Evolutionary conservation across 2,113 vertebrate species (phyloP).

Genomic region (Gambusia affinis): DNA sequence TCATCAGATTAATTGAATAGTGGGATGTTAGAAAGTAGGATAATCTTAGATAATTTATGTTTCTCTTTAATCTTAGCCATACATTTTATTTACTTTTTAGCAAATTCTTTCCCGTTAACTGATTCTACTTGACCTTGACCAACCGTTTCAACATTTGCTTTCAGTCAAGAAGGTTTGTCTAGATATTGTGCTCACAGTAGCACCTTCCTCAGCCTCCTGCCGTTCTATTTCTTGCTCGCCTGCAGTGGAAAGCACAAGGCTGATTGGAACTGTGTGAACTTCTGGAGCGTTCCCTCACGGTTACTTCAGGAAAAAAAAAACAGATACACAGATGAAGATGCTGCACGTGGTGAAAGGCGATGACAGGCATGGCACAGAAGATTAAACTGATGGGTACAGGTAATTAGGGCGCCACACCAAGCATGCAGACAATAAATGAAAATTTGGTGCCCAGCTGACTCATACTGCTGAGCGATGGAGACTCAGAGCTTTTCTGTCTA

Average conservation of each 20-base stretch:
- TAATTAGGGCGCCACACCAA: background rate
- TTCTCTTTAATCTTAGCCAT: background rate
- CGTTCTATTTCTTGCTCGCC: slow-evolving; percentile 55
- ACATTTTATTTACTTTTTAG: background rate
- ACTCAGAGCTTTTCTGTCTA: background rate
- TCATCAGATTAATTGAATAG: too few species aligned
- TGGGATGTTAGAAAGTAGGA: background rate
- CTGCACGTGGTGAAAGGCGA: background rate
- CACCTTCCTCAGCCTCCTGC: slow-evolving; percentile 64
- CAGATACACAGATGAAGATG: background rate
- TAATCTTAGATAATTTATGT: background rate
- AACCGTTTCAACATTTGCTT: background rate
- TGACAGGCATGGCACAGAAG: background rate
- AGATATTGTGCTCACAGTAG: background rate
- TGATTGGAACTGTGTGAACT: slow-evolving; percentile 13
- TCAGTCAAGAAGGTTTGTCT: background rate
- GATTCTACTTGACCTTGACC: background rate
- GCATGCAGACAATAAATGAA: background rate
- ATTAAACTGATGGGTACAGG: background rate
- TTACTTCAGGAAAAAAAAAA: background rate
- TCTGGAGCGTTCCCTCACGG: background rate
- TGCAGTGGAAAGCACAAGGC: slow-evolving; percentile 45
- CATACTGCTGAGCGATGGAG: background rate
- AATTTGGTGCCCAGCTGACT: background rate
- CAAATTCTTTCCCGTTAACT: background rate